Percentiles rank a stretch among this genome's conserved stretches.
Conservation (phyloP, 2,888 invertebrate genomes). For the Linyphia triangularis region DNA sequence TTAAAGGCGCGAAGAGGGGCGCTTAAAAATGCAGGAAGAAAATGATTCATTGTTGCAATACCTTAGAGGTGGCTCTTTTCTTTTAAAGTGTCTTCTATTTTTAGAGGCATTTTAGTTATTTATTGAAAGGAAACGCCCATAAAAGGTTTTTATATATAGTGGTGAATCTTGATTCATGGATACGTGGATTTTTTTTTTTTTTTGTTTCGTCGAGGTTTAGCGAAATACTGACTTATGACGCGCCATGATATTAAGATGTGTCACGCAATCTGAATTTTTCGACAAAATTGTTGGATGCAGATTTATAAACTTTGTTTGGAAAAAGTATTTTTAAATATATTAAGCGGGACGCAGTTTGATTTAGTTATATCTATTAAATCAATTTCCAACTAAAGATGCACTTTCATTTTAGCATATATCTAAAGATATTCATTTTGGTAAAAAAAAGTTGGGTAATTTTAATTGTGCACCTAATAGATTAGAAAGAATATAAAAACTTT, state of each 20-base stretch:
- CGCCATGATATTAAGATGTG: background rate
- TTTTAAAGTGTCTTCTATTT: slow-evolving; percentile 17
- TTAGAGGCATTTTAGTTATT: background rate
- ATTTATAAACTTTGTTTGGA: background rate
- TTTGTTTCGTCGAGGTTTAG: background rate
- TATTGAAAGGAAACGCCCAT: slow-evolving; percentile 15
- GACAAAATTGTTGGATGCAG: background rate
- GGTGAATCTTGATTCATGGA: background rate
- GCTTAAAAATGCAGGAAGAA: background rate
- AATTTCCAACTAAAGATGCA: no score
- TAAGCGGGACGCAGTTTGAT: background rate
- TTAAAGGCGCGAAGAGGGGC: slow-evolving; percentile 2
- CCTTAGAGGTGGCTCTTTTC: background rate
- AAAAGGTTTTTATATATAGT: background rate
- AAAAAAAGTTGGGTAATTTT: no score
- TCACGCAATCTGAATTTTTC: background rate
- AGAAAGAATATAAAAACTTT: no score
- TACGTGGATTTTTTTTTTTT: background rate
- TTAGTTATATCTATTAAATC: background rate
- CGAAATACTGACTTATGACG: background rate
- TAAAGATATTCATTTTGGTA: no score
- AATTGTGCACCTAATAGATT: no score
- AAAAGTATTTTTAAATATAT: background rate
- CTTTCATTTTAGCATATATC: no score
- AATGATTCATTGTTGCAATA: slow-evolving; percentile 28